Percentiles rank a stretch among this genome's conserved stretches.
These are phyloP conservation scores for Morelia viridis DNA, from an alignment of 2,797 vertebrate genomes.

Conservation along the genomic window DNA sequence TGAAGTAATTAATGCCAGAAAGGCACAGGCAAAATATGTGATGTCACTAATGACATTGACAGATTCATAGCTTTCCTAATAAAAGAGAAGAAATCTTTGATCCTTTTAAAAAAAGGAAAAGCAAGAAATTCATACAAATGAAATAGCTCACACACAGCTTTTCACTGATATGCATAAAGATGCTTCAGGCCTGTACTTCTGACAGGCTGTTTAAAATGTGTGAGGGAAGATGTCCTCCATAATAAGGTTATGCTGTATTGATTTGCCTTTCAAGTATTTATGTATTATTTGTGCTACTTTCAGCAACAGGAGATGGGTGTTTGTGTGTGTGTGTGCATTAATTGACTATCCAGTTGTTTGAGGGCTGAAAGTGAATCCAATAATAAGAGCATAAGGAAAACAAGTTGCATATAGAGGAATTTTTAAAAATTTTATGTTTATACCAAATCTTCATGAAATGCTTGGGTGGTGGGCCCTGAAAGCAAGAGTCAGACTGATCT, in stretches of 20 bases:
- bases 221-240: constrained; percentile 49
- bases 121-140: not conserved
- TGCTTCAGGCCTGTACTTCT: constrained; percentile 45
- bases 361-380: not conserved
- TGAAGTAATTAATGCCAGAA: constrained; percentile 12
- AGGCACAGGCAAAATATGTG: not conserved
- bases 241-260: constrained; percentile 63
- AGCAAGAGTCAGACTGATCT: not conserved
- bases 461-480: not conserved
- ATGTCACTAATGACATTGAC: constrained; percentile 3
- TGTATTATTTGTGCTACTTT: constrained; percentile 47
- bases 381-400: constrained; percentile 35
- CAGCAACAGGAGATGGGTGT: constrained; percentile 35
- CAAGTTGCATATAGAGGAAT: constrained; percentile 23
- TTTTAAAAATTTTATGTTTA: not conserved
- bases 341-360: constrained; percentile 11
- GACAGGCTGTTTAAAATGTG: constrained; percentile 60
- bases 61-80: not conserved
- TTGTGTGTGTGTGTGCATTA: not conserved
- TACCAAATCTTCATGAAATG: not conserved
- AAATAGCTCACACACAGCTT: not conserved
- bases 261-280: constrained; percentile 56
- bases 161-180: constrained; percentile 42
- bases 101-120: not conserved
- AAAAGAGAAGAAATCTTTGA: constrained; percentile 8